Conservation (phyloP, 2,888 invertebrate species). For the Drosophila paranaensis region DNA sequence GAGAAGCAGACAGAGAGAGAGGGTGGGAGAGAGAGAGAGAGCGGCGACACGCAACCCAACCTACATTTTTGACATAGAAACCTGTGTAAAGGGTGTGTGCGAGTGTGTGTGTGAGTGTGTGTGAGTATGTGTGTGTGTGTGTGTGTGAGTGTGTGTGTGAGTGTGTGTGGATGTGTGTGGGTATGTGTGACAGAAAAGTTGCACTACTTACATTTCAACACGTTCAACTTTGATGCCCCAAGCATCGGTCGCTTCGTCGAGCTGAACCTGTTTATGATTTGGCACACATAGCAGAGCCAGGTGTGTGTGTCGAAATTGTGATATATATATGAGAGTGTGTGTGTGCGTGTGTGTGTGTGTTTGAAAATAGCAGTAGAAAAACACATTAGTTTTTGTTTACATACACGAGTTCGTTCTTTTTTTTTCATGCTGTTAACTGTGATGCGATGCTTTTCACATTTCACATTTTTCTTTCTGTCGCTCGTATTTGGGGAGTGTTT, state of each 20-base stretch:
- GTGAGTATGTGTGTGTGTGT: slow-evolving; percentile 22
- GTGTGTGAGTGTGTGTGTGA: slow-evolving; percentile 24
- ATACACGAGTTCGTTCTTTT: slow-evolving; percentile 42
- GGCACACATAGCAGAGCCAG: slow-evolving; percentile 66
- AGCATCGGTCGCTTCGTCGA: slow-evolving; percentile 96
- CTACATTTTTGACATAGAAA: slow-evolving; percentile 66
- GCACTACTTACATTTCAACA: slow-evolving; percentile 95
- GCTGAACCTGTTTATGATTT: slow-evolving; percentile 86
- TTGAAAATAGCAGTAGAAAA: slow-evolving; percentile 75
- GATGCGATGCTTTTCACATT: slow-evolving; percentile 43
- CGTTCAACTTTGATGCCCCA: slow-evolving; percentile 98
- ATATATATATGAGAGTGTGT: slow-evolving; percentile 2
- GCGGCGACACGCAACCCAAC: slow-evolving; percentile 25
- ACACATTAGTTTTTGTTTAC: slow-evolving; percentile 80
- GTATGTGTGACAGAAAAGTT: slow-evolving; percentile 54
- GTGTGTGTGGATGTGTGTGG: slow-evolving; percentile 7
- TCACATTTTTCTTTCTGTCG: slow-evolving; percentile 39
- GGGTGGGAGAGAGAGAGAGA: background rate
- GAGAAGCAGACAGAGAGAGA: slow-evolving; percentile 3
- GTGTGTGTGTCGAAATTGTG: slow-evolving; percentile 29
- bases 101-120: slow-evolving; percentile 11
- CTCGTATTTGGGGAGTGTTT: slow-evolving; percentile 40
- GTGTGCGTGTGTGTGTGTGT: slow-evolving; percentile 31
- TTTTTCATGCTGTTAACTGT: slow-evolving; percentile 72
- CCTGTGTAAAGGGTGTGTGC: slow-evolving; percentile 22